Conservation (phyloP, 35 echinoderm and acorn worm species). For the Ophiothrix spiculata region DNA sequence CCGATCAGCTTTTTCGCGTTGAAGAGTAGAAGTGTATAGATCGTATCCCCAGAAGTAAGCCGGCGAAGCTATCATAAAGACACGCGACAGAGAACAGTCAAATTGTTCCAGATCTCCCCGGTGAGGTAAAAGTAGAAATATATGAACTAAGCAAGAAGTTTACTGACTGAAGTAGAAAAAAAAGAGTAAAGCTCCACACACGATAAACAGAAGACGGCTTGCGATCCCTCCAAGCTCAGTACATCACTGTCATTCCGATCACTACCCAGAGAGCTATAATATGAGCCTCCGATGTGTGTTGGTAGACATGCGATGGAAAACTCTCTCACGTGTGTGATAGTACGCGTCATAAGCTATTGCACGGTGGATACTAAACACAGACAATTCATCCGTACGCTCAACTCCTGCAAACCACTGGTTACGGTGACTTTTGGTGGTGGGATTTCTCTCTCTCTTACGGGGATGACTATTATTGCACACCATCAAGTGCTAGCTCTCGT, state of each 20-base stretch:
- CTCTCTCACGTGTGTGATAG: slow-evolving; percentile 18
- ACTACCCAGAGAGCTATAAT: background rate
- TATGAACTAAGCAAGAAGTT: background rate
- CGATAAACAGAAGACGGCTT: background rate
- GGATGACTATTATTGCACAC: slow-evolving; percentile 58
- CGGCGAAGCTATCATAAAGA: background rate
- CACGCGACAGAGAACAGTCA: background rate
- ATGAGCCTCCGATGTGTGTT: background rate
- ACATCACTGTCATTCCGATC: background rate
- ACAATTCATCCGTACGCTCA: background rate
- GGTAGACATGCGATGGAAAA: background rate
- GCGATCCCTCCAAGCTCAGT: background rate
- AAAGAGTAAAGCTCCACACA: background rate
- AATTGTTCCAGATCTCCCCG: background rate
- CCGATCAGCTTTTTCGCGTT: background rate
- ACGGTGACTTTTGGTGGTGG: slow-evolving; percentile 51
- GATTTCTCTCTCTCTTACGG: slow-evolving; percentile 25
- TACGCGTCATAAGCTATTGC: no score
- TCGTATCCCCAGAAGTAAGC: background rate
- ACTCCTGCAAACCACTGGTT: background rate
- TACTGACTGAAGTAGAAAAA: background rate
- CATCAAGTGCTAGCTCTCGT: slow-evolving; percentile 60
- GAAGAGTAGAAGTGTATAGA: background rate
- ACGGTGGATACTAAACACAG: background rate
- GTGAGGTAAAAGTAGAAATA: background rate